Conservation (phyloP, 2,113 vertebrate species). For the Ameiurus melas region DNA sequence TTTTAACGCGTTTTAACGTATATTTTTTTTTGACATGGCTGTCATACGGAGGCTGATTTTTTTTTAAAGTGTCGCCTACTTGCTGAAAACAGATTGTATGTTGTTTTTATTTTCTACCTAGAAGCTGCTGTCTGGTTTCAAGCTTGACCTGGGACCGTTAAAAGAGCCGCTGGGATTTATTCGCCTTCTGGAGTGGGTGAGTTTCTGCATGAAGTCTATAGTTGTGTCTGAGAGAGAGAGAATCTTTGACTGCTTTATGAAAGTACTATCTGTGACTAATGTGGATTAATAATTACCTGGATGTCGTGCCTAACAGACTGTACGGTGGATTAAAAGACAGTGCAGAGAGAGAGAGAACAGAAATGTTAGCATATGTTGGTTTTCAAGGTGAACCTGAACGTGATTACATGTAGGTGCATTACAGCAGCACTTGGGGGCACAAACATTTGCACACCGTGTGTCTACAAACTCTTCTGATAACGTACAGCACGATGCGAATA, state of each 20-base stretch:
- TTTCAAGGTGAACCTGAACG: constrained; percentile 17
- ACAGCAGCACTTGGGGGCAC: not conserved
- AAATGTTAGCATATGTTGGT: not conserved
- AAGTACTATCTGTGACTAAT: not conserved
- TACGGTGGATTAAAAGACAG: not conserved
- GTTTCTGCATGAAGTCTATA: constrained; percentile 47
- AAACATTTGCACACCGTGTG: not conserved
- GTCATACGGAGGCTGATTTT: not conserved
- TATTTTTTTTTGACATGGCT: not conserved
- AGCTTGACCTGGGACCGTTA: constrained; percentile 81
- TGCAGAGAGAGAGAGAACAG: no score
- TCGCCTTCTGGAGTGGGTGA: constrained; percentile 92
- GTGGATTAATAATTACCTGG: not conserved
- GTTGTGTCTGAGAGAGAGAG: no score
- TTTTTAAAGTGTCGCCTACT: not conserved
- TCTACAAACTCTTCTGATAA: not conserved
- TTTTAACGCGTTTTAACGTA: not conserved
- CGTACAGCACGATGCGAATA: not conserved
- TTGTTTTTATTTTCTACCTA: constrained; percentile 29
- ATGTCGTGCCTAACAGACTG: not conserved
- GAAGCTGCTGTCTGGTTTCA: constrained; percentile 65
- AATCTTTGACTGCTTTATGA: not conserved
- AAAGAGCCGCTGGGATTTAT: constrained; percentile 92
- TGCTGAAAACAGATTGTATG: no score
- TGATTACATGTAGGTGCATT: not conserved